Evolutionary conservation across 1,140 invertebrate species (phyloP).

Genomic region (Eupristina koningsbergeri): DNA sequence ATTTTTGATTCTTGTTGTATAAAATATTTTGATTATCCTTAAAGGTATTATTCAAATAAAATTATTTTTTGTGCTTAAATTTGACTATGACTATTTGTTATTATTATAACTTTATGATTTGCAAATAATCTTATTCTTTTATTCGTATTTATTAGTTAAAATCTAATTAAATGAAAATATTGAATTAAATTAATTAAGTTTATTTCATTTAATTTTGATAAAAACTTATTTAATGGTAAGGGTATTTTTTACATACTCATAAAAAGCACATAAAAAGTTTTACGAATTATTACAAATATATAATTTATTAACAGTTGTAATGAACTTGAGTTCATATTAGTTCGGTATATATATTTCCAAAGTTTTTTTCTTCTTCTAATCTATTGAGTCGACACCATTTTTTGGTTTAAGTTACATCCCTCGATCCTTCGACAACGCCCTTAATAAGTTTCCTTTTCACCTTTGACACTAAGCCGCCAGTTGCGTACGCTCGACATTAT

Average conservation of each 20-base stretch:
- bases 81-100: no score
- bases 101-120: no score
- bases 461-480: conserved; percentile 22
- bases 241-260: not conserved
- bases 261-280: no score
- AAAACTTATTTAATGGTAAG: not conserved
- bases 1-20: no score
- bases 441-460: conserved; percentile 12
- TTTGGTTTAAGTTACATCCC: conserved; percentile 42
- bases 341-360: not conserved
- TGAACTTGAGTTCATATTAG: not conserved
- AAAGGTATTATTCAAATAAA: no score
- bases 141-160: not conserved
- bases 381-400: conserved; percentile 52
- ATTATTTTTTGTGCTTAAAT: no score
- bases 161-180: not conserved
- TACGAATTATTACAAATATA: no score
- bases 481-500: conserved; percentile 5
- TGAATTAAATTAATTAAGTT: not conserved
- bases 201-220: not conserved
- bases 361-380: conserved; percentile 43
- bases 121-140: not conserved
- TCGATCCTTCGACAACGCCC: conserved; percentile 35
- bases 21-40: no score
- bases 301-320: not conserved